Evolutionary conservation across 2,113 vertebrate genomes (phyloP).

Genomic region (Gnathonemus echidnorhynchus): DNA sequence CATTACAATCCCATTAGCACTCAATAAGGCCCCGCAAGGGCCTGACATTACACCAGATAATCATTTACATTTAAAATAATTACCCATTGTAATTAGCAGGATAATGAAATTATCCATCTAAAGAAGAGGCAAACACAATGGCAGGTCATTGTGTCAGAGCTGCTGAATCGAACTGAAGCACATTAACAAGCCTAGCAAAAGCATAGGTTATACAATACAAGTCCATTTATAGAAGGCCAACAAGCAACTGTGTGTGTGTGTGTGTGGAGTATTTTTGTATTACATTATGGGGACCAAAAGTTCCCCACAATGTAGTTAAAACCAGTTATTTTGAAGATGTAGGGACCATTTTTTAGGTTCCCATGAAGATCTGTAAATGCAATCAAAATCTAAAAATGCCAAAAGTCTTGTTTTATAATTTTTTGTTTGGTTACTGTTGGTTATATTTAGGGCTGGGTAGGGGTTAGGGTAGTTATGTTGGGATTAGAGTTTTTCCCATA

Average conservation of each 20-base stretch:
- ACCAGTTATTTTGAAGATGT: no score
- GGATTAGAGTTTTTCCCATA: no score
- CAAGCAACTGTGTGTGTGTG: neutral
- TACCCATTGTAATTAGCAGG: slow-evolving; percentile 1
- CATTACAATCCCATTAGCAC: slow-evolving; percentile 7
- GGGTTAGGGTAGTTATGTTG: no score
- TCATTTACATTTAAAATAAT: slow-evolving; percentile 14
- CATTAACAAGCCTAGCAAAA: neutral
- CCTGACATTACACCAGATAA: neutral
- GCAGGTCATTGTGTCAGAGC: neutral
- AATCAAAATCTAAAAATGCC: no score
- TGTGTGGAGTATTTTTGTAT: neutral
- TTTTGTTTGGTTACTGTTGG: no score
- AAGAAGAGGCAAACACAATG: neutral
- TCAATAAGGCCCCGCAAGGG: neutral
- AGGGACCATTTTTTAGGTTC: no score
- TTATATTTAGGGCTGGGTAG: no score
- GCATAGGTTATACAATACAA: neutral
- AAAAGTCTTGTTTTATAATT: no score
- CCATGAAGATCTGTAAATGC: no score
- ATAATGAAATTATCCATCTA: slow-evolving; percentile 12
- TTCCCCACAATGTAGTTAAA: no score
- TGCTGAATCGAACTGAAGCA: neutral
- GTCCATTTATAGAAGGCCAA: neutral
- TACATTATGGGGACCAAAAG: no score